Conservation (phyloP, 92 coral and sea anemone genomes). For the Phenganax subtilis region DNA sequence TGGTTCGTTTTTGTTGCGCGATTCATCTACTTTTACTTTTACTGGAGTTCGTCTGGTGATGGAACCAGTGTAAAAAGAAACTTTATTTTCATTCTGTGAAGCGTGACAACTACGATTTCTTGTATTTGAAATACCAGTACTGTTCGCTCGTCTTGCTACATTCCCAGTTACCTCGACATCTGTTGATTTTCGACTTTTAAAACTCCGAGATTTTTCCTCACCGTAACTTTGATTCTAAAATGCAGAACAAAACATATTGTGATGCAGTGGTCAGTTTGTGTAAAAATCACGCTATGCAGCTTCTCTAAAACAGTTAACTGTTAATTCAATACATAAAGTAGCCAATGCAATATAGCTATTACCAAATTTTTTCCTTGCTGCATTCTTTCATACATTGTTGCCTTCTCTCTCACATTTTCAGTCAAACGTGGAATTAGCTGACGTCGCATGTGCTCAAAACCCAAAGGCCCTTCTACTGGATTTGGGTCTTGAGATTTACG, state of each 20-base stretch:
- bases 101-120: neutral
- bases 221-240: neutral
- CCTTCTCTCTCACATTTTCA: conserved; percentile 25
- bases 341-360: neutral
- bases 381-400: conserved; percentile 15
- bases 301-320: neutral
- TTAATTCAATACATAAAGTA: neutral
- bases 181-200: neutral
- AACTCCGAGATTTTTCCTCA: neutral
- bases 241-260: neutral
- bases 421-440: conserved; percentile 26
- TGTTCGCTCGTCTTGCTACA: conserved; percentile 10
- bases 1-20: neutral
- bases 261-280: no score
- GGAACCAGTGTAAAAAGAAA: conserved; percentile 14
- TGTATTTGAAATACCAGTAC: neutral
- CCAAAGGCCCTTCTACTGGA: conserved; percentile 13
- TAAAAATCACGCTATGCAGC: neutral
- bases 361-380: conserved; percentile 4
- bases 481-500: neutral
- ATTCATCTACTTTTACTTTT: conserved; percentile 13
- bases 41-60: conserved; percentile 33
- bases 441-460: conserved; percentile 27
- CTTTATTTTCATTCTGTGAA: neutral
- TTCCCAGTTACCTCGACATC: neutral